Evolutionary conservation across 1,140 invertebrate species (phyloP), one percentile per base, ranked within the genome.

Genomic region (Meloidogyne floridensis): DNA sequence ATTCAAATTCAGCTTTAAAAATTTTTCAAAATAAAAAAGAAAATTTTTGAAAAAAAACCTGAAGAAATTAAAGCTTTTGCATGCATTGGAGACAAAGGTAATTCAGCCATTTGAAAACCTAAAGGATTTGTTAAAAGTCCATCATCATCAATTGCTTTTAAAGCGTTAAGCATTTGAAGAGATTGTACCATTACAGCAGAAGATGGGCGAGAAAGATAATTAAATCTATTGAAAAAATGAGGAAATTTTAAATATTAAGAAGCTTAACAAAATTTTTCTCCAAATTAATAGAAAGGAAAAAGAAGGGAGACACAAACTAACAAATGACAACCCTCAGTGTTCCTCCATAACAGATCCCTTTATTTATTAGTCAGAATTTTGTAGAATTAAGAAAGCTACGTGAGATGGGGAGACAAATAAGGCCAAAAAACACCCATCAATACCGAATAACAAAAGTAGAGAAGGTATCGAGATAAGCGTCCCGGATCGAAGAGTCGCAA

Each of bases 51-150:
- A 59, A 42, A 69, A n/a, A 51, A 65, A 74, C 72, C 94, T 84
- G 95, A 95, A 54, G 91, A 91, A 10, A 96, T 93, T 3, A 98
- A 90, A 91, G 95, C 94, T 91, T 95, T 97, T 0, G 95, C 93
- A 85, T 95, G 93, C 90, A 94, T 93, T 3, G 97, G 95, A 81
- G 93, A 92, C 0, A 99, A 90, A 0, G 97, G 96, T 88, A 98
- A 93, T 91, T 98, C 96, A 0, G 96, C 95, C 93, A 98, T 96
- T 81, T 93, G 92, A 54, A 93, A 91, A 0, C 96, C 97, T 0
- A 95, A 90, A 0, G 94, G 94, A 72, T 93, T 91, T 0, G 95
- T 98, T 59, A 99, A 90, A 82, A 93, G 91, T 0, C 95, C 95
- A 72, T 93, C 89, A 56, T 93, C 93, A 89, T 97, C 94, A 6